phyloP scores from a whole-genome alignment of 2,797 vertebrate species.

The Eulemur coronatus region DNA sequence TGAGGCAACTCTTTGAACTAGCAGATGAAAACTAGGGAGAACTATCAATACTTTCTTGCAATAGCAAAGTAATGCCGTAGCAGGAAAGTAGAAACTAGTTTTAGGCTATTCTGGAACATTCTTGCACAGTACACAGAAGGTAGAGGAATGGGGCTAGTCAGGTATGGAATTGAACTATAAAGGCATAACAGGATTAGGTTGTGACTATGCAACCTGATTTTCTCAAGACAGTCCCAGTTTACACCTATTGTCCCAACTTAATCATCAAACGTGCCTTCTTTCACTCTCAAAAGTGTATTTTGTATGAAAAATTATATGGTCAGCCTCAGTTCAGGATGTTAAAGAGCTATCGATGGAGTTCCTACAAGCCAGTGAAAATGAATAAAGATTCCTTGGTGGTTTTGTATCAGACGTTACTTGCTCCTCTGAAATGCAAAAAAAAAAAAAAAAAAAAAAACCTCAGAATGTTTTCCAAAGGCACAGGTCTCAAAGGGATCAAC shows the following conservation, averaged over 20 bases:
- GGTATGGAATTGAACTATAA: background rate
- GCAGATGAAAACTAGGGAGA: background rate
- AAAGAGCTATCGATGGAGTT: background rate
- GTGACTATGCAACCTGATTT: background rate
- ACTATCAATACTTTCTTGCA: background rate
- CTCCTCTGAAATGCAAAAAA: slow-evolving; percentile 32
- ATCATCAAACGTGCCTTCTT: background rate
- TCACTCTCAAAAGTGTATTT: background rate
- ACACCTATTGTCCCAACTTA: background rate
- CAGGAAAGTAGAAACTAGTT: background rate
- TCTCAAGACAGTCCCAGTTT: background rate
- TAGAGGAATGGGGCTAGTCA: background rate
- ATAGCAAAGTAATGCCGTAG: background rate
- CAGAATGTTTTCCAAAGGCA: slow-evolving; percentile 66
- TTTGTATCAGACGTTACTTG: background rate
- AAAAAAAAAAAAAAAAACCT: background rate
- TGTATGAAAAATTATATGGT: background rate
- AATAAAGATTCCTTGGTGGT: background rate
- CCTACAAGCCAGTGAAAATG: background rate
- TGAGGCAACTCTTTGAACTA: background rate
- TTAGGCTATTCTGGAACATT: background rate
- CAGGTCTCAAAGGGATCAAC: slow-evolving; percentile 59
- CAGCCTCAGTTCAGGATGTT: background rate
- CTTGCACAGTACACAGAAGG: background rate
- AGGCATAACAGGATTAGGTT: background rate